Evolutionary conservation across 1,140 invertebrate genomes (phyloP).

Genomic region (Aphidius gifuensis): DNA sequence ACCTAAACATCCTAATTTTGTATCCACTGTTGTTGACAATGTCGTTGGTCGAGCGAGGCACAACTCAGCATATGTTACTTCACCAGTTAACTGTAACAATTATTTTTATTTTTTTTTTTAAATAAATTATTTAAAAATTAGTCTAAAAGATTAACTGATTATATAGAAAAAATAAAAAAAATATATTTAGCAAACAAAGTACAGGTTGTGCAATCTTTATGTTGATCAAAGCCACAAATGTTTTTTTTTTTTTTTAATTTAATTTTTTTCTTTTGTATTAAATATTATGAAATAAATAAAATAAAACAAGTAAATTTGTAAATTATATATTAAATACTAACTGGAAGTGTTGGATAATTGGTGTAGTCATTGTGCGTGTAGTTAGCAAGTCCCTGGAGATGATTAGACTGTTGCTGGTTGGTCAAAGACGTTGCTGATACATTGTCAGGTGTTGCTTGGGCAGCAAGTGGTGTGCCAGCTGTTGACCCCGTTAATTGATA

Average conservation of each 20-base stretch:
- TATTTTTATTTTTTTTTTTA: neutral
- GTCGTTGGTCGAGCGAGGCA: constrained; percentile 59
- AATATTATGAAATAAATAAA: too few relatives aligned
- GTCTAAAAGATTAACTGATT: neutral
- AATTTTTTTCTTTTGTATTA: too few relatives aligned
- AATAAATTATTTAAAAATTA: neutral
- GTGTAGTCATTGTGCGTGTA: constrained; percentile 50
- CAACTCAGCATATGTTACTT: constrained; percentile 72
- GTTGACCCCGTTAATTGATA: constrained; percentile 62
- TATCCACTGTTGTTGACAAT: constrained; percentile 50
- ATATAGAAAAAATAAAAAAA: neutral
- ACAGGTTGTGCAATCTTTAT: too few relatives aligned
- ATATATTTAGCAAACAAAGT: neutral
- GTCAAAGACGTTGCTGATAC: constrained; percentile 45
- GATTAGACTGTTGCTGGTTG: constrained; percentile 43
- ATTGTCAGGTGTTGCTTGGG: constrained; percentile 50
- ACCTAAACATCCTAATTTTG: constrained; percentile 44
- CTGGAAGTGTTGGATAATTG: constrained; percentile 53
- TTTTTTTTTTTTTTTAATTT: too few relatives aligned
- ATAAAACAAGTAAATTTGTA: too few relatives aligned
- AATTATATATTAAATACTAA: constrained; percentile 31
- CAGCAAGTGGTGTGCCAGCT: constrained; percentile 56
- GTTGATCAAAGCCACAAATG: too few relatives aligned
- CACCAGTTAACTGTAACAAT: constrained; percentile 54
- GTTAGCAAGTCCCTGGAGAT: constrained; percentile 41